phyloP scores from a whole-genome alignment of 2,113 vertebrate genomes.

The Xiphias gladius region DNA sequence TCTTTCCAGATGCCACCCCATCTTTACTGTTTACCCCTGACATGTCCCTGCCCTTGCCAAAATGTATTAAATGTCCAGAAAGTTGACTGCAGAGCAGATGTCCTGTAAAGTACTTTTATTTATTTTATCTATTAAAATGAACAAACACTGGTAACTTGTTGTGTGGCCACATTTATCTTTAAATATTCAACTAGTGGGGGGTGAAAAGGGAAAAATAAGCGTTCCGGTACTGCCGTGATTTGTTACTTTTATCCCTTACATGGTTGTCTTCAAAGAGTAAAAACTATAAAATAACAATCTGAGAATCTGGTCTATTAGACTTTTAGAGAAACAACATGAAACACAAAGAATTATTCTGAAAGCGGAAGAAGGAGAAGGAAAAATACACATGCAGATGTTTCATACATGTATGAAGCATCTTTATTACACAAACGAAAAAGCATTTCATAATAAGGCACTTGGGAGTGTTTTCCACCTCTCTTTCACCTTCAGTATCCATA shows the following conservation, averaged over 20 bases:
- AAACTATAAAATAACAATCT: slow-evolving; percentile 15
- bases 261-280: slow-evolving; percentile 5
- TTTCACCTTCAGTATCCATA: slow-evolving; percentile 12
- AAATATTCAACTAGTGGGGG: not conserved
- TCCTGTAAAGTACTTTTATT: slow-evolving; percentile 77
- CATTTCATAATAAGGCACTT: slow-evolving; percentile 48
- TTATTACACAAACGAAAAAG: slow-evolving; percentile 21
- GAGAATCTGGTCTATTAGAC: not conserved
- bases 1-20: slow-evolving; percentile 18
- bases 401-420: slow-evolving; percentile 5
- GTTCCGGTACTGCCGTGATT: not conserved
- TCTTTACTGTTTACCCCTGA: slow-evolving; percentile 37
- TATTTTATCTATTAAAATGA: slow-evolving; percentile 85
- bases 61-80: slow-evolving; percentile 76
- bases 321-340: not conserved
- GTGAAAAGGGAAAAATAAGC: not conserved
- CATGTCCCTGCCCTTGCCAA: slow-evolving; percentile 48
- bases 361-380: not conserved
- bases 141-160: slow-evolving; percentile 69
- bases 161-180: slow-evolving; percentile 57
- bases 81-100: slow-evolving; percentile 74
- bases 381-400: slow-evolving; percentile 6
- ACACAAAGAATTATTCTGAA: not conserved
- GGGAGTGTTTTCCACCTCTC: slow-evolving; percentile 24
- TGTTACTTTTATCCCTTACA: not conserved